These are phyloP conservation scores for Phorcus lineatus DNA, from an alignment of 2,888 invertebrate species.

Conservation along the genomic window DNA sequence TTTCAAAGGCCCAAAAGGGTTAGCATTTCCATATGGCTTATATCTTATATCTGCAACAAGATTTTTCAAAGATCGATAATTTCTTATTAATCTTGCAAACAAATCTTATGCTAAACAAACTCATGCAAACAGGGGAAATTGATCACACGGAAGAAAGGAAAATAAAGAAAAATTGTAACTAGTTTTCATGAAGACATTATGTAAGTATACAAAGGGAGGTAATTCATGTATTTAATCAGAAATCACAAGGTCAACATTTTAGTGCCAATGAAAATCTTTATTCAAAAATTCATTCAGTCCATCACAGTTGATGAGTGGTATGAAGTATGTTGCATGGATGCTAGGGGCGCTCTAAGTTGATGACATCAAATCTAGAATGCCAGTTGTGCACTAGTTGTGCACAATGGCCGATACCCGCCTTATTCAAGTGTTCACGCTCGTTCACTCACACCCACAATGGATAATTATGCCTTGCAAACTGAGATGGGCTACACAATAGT, in stretches of 20 bases:
- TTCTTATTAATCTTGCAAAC: neutral
- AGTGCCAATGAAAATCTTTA: constrained; percentile 40
- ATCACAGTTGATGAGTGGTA: constrained; percentile 28
- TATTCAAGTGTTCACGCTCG: neutral
- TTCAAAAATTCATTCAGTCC: constrained; percentile 41
- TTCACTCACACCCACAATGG: constrained; percentile 10
- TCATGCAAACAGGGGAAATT: neutral
- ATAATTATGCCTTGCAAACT: neutral
- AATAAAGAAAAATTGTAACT: neutral
- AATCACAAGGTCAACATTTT: constrained; percentile 11
- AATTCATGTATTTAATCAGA: neutral
- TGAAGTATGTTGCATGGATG: neutral
- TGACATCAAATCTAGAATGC: no score
- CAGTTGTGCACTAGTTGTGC: no score
- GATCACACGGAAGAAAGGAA: neutral
- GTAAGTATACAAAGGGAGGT: neutral
- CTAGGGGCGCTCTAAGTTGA: neutral
- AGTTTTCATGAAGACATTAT: neutral
- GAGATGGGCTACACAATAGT: constrained; percentile 8
- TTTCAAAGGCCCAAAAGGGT: no score
- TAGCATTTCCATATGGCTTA: no score
- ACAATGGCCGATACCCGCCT: neutral
- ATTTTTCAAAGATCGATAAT: no score
- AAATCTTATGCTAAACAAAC: neutral
- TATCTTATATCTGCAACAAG: no score